These are phyloP conservation scores for Dicyrtoma fusca DNA, from an alignment of 2,888 invertebrate genomes.

Conservation along the genomic window DNA sequence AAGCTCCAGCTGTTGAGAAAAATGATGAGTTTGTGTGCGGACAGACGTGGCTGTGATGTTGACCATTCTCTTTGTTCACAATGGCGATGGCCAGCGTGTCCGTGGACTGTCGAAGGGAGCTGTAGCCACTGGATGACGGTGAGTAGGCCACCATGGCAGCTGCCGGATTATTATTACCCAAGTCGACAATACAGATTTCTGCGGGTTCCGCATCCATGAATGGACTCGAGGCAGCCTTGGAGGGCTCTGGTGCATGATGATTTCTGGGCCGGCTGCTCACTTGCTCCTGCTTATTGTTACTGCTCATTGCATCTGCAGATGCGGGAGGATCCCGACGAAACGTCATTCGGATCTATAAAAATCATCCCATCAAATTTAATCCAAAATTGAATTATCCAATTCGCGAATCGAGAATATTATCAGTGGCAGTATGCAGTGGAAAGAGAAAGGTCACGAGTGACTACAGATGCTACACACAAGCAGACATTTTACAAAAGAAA, in stretches of 20 bases:
- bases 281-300: slow-evolving; percentile 44
- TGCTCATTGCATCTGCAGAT: slow-evolving; percentile 46
- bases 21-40: slow-evolving; percentile 22
- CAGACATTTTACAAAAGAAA: neutral
- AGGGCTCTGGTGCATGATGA: slow-evolving; percentile 55
- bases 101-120: slow-evolving; percentile 49
- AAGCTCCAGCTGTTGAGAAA: slow-evolving; percentile 25
- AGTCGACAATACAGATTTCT: slow-evolving; percentile 43
- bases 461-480: neutral
- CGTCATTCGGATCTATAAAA: slow-evolving; percentile 54
- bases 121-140: slow-evolving; percentile 55
- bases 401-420: neutral
- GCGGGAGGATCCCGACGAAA: slow-evolving; percentile 52
- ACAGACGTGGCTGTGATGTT: slow-evolving; percentile 35
- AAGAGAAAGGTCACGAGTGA: neutral
- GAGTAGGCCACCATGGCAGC: slow-evolving; percentile 47
- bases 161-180: slow-evolving; percentile 28
- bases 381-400: neutral
- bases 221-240: slow-evolving; percentile 22
- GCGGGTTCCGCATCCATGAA: slow-evolving; percentile 35
- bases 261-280: slow-evolving; percentile 48
- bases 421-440: neutral
- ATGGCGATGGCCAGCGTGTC: slow-evolving; percentile 44
- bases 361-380: neutral
- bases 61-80: slow-evolving; percentile 36